Base-by-base conservation (phyloP, 2,113 vertebrate species). In the Lophius piscatorius region DNA sequence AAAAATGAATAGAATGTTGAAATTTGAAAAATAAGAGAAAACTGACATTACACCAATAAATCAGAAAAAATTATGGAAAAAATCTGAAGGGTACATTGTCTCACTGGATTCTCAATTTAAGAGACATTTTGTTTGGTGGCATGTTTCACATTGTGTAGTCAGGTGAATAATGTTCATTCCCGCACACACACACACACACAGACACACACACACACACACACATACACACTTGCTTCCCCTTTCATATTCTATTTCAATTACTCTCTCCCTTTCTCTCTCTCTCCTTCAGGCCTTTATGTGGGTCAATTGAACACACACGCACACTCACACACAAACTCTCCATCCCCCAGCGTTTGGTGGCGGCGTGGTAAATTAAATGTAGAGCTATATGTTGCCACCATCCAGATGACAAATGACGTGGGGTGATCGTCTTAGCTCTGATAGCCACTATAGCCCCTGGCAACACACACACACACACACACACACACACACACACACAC, bases 321-420 rank as follows among this genome's bases (percentile, higher is more conserved):
- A 41, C 63, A 54, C 22, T 33, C 36, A 55, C 28, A 29, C 50
- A 41, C 52, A 48, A 42, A 0, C 57, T 1, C 51, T 28, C 33
- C 40, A 7, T 60, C 75, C 75, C 72, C 69, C 76, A 63, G 70
- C 22, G 12, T 45, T 66, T 59, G 56, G 70, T 84, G 63, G 55
- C 13, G 49, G 42, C 40, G 73, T 73, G 63, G 69, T 88, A 90
- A 91, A 92, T 91, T 86, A 90, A 91, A 91, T 83, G 87, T 87
- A 83, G 80, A 70, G 82, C 80, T 84, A 81, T 88, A 88, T 84
- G 74, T 90, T 87, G 83, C 87, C 84, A 86, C 84, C 86, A 88
- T 86, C 86, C 84, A 80, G 83, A 89, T 90, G 91, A 91, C 86
- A 90, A 91, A 91, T 86, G 89, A 89, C 61, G 63, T 75, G 82